These are phyloP conservation scores for Drosophila kanekoi DNA, from an alignment of 2,888 invertebrate species.

Conservation along the genomic window DNA sequence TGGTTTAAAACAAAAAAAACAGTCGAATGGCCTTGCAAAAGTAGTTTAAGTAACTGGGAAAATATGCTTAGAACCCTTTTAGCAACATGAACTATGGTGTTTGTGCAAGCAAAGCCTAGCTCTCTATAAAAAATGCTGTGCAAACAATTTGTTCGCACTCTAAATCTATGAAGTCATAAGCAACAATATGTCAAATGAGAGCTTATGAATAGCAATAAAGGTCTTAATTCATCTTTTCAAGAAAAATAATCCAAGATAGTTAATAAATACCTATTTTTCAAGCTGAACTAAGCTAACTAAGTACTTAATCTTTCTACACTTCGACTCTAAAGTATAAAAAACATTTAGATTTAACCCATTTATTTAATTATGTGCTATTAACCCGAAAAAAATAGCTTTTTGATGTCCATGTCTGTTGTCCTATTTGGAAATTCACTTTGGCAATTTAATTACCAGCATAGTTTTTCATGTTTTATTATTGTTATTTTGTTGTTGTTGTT, in stretches of 20 bases:
- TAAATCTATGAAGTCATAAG: background rate
- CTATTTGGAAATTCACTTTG: constrained; percentile 42
- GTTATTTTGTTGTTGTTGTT: constrained; percentile 20
- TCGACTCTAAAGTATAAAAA: constrained; percentile 6
- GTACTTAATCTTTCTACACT: background rate
- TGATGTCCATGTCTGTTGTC: constrained; percentile 33
- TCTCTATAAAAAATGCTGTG: too few species aligned
- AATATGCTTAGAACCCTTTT: constrained; percentile 5
- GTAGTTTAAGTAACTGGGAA: constrained; percentile 13
- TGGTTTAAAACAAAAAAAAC: constrained; percentile 17
- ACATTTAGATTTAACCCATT: constrained; percentile 18
- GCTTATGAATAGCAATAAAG: background rate
- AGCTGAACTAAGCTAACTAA: too few species aligned
- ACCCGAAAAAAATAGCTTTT: constrained; percentile 32
- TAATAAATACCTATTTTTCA: background rate
- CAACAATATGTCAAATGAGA: too few species aligned
- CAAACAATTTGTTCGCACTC: too few species aligned
- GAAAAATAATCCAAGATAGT: background rate
- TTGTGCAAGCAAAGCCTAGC: background rate
- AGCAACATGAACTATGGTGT: background rate
- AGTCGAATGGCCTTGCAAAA: constrained; percentile 40
- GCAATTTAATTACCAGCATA: constrained; percentile 47
- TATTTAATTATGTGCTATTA: constrained; percentile 13
- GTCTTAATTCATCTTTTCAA: background rate
- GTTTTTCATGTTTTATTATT: constrained; percentile 24